Base-by-base conservation (phyloP, 2,888 invertebrate species). In the Acronicta leporina region DNA sequence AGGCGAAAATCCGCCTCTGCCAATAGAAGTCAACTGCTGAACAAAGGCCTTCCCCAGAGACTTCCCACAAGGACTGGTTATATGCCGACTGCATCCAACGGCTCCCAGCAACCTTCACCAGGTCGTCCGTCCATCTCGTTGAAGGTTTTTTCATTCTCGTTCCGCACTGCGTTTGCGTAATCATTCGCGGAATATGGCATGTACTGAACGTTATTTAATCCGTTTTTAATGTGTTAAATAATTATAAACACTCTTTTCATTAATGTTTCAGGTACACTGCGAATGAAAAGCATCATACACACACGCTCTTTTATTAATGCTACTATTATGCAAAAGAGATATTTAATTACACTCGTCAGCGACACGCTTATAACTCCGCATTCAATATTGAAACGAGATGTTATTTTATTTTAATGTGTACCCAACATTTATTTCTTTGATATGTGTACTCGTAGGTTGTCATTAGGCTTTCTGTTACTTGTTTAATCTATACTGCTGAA, bases 261-360 rank as follows among this genome's bases (percentile, higher is more conserved):
- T 10, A 48, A 60, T 40, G 44, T 59, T 55, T 48, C 33, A 49
- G 11, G 13, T 48, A 38, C 25, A 35, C 48, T 65, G 45, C 55
- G 4, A 14, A 49, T 65, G 60, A 65, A 65, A 65, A 52, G 49
- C 65, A 44, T 70, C 70, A 52, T 10, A 60, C 51, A 70, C 70
- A 65, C 15, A 13, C 61, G 71, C 25, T 13, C 42, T 45, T 49
- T 54, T 55, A 66, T 71, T 57, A 66, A 71, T 62, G 16, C 41
- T 43, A 46, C 62, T 51, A 71, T 69, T 48, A 62, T 57, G 20
- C 54, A 13, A 62, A 71, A 67, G 51, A 71, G 57, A 70, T 66
- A 70, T 65, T 70, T 71, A 66, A 71, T 71, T 55, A 45, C 53
- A 38, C 46, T 53, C 50, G 49, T 71, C 54, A 38, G 33, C 42